Percentiles rank a stretch among this genome's conserved stretches.
These are phyloP conservation scores for Sinhomidia bicolor DNA, from an alignment of 2,888 invertebrate species.

Conservation along the genomic window DNA sequence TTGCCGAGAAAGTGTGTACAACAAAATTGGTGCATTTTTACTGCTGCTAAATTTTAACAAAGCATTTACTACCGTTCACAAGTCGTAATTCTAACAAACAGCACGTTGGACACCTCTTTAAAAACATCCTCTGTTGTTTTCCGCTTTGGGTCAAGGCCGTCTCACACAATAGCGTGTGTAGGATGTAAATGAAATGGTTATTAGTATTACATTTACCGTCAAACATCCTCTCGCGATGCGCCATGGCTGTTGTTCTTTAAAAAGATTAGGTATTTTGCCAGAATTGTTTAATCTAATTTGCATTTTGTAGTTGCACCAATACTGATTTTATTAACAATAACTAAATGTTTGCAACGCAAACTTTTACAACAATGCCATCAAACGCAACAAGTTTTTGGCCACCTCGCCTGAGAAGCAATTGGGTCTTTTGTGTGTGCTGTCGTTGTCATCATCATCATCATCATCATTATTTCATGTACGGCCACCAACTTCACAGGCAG, in stretches of 20 bases:
- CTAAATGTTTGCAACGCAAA: constrained; percentile 1
- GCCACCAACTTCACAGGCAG: no score
- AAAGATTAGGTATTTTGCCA: background rate
- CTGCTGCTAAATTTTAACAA: no score
- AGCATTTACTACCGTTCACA: background rate
- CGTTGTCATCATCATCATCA: background rate
- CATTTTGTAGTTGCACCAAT: background rate
- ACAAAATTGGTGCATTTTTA: no score
- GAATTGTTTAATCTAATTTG: background rate
- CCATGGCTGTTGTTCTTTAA: background rate
- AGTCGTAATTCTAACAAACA: no score
- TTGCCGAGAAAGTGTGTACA: no score
- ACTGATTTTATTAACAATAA: no score
- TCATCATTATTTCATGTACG: background rate
- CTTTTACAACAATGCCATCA: background rate
- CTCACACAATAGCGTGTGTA: background rate
- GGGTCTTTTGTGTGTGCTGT: background rate
- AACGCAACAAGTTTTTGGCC: background rate
- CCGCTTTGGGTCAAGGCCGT: constrained; percentile 32
- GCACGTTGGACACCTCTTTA: background rate
- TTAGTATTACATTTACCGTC: no score
- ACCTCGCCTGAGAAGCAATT: background rate
- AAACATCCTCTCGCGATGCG: no score
- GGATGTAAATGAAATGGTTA: background rate
- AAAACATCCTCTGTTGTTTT: constrained; percentile 3